Evolutionary conservation across 2,888 invertebrate species (phyloP).

Genomic region (Yponomeuta evonymella): DNA sequence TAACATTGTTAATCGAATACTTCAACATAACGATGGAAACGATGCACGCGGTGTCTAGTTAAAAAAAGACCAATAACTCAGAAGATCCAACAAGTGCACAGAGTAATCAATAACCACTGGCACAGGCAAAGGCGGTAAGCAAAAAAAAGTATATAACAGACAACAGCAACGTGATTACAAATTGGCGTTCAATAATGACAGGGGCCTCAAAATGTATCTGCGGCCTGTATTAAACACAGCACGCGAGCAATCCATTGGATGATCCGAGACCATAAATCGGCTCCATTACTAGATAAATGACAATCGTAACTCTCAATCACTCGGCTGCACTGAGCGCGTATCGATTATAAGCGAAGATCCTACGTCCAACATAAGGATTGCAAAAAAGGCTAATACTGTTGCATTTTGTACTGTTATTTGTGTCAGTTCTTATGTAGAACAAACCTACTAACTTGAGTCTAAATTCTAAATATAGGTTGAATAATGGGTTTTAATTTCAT

Average conservation of each 20-base stretch:
- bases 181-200: slow-evolving; percentile 40
- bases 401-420: background rate
- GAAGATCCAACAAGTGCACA: slow-evolving; percentile 18
- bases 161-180: slow-evolving; percentile 39
- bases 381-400: slow-evolving; percentile 25
- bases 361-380: slow-evolving; percentile 33
- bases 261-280: slow-evolving; percentile 59
- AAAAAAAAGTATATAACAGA: slow-evolving; percentile 14
- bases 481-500: background rate
- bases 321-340: slow-evolving; percentile 42
- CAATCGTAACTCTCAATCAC: slow-evolving; percentile 65
- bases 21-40: background rate
- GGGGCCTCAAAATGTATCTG: slow-evolving; percentile 36
- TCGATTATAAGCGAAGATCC: slow-evolving; percentile 31
- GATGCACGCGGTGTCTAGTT: slow-evolving; percentile 9
- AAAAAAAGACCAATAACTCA: slow-evolving; percentile 19
- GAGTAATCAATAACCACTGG: slow-evolving; percentile 18
- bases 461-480: background rate
- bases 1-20: background rate
- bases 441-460: background rate
- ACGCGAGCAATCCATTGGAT: slow-evolving; percentile 43
- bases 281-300: slow-evolving; percentile 62
- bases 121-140: slow-evolving; percentile 2
- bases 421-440: background rate
- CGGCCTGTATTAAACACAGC: slow-evolving; percentile 40